Evolutionary conservation across 2,888 invertebrate species (phyloP).

Genomic region (Subacronicta megacephala): DNA sequence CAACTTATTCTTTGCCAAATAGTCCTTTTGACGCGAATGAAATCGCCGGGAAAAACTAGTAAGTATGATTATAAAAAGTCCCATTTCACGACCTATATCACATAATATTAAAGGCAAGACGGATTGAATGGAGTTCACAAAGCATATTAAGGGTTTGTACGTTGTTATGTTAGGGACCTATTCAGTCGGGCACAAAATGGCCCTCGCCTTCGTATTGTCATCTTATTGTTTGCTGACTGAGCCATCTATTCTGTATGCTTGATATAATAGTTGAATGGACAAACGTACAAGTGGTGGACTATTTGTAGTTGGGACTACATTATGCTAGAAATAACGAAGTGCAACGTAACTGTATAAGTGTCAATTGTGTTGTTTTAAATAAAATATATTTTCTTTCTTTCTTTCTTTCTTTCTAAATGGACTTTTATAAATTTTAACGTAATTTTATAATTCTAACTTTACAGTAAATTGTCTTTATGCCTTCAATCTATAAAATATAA

Average conservation of each 20-base stretch:
- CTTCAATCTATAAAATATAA: no score
- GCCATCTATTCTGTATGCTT: constrained; percentile 16
- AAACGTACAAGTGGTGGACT: background rate
- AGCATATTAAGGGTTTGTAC: constrained; percentile 3
- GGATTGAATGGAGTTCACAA: constrained; percentile 4
- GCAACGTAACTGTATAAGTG: no score
- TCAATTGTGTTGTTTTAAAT: no score
- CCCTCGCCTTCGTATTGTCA: constrained; percentile 3
- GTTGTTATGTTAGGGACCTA: constrained; percentile 1
- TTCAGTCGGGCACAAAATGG: constrained; percentile 24
- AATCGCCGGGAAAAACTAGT: no score
- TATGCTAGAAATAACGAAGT: no score
- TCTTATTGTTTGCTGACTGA: constrained; percentile 20
- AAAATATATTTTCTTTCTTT: no score
- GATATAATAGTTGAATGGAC: constrained; percentile 9
- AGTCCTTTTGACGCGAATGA: no score
- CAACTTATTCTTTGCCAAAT: no score
- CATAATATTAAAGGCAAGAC: background rate
- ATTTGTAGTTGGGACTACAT: background rate
- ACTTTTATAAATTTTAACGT: no score
- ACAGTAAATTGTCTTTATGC: no score
- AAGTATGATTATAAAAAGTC: background rate
- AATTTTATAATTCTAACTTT: no score
- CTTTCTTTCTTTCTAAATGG: no score
- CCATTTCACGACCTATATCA: background rate